A percentile compares a stretch with the other conserved stretches of the same genome.
phyloP scores from a whole-genome alignment of 2,797 vertebrate species.

The Sternarchorhynchus goeldii region DNA sequence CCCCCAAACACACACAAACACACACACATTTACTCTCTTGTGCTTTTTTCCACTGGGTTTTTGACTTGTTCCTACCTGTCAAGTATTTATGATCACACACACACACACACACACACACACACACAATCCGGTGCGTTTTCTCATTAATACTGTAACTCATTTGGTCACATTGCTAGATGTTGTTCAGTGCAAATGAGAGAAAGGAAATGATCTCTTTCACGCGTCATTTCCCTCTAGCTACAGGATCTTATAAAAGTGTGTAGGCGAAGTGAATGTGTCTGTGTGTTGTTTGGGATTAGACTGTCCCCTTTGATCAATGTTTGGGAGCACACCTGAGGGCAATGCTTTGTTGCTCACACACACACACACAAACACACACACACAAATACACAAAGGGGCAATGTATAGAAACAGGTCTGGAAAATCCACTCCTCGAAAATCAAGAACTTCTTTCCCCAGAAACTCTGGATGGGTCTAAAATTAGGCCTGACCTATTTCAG shows the following conservation, averaged over 20 bases:
- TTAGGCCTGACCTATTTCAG: conserved; percentile 37
- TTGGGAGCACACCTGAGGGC: conserved; percentile 33
- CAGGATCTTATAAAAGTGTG: too few relatives aligned
- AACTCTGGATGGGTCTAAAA: conserved; percentile 22
- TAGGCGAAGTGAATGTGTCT: background rate
- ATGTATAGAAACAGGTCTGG: background rate
- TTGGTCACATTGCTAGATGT: background rate
- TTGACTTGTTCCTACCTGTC: conserved; percentile 20
- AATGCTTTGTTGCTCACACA: background rate
- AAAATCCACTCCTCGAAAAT: background rate
- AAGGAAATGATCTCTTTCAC: too few relatives aligned
- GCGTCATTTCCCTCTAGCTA: too few relatives aligned
- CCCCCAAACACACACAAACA: background rate
- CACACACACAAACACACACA: conserved; percentile 6
- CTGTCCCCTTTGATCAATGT: conserved; percentile 48
- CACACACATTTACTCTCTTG: background rate
- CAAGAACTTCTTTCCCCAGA: conserved; percentile 10
- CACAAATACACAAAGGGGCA: background rate
- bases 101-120: conserved; percentile 2
- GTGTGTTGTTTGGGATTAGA: conserved; percentile 31
- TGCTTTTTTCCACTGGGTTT: conserved; percentile 33
- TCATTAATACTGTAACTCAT: background rate
- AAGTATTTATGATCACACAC: conserved; percentile 20
- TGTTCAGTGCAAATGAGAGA: too few relatives aligned
- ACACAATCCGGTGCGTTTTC: background rate